Base-by-base conservation (phyloP, 2,113 vertebrate species). In the Ivindomyrus marchei region DNA sequence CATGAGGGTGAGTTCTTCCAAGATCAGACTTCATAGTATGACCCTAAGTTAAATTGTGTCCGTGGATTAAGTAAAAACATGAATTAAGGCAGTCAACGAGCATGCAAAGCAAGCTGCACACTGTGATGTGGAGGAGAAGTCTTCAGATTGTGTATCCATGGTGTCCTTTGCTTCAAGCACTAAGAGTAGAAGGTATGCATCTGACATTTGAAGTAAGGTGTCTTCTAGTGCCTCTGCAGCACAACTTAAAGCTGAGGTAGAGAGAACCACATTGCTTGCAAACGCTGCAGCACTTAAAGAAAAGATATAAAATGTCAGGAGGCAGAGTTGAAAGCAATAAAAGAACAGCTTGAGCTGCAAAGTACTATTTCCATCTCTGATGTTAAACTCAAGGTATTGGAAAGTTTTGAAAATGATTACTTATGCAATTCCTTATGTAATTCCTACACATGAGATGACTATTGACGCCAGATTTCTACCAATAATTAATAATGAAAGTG, bases 291-390 rank as follows among this genome's bases (percentile, higher is more conserved):
- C 70, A 62, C 87, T 90, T 31, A 86, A 90, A n/a, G 53, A 88
- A 88, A 90, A 77, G 77, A 50, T 62, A 15, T 90, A 0, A 24
- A 90, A 49, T n/a, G 8, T 31, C 24, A 90, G 39, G 87, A 90
- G 17, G 42, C 74, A 6, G 9, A 90, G 19, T 47, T 90, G 8
- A 83, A 88, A 19, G 70, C 13, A 36, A 42, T 47, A 42, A 88
- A 36, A 56, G 74, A 90, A 85, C 31, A 50, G 5, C 27, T 70
- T 42, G 87, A 80, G 8, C 11, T 85, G 42, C 42, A 90, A 56
- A 77, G 39, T 36, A 52, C 36, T 53, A 46, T 90, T 2, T 50
- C 36, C 46, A 31, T 70, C 45, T 36, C 87, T 36, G 42, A 83
- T 88, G 87, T 21, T 74, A 90, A 88, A 52, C 17, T 88, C 3